Evolutionary conservation across 2,888 invertebrate species (phyloP), one percentile per base, ranked within the genome.

Genomic region (Phengaris arion): DNA sequence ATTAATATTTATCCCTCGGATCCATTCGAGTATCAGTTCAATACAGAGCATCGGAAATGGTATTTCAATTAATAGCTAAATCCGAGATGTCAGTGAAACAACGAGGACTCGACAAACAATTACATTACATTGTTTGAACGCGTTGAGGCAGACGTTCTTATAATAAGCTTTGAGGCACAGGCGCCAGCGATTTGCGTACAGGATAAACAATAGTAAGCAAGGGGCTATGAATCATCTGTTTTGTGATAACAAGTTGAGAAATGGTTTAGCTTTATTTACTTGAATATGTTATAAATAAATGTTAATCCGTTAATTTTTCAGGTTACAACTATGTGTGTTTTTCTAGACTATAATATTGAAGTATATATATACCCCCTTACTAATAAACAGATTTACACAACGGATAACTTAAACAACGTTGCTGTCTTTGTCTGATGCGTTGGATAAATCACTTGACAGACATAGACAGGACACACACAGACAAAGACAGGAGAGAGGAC

Each of bases 101-200:
- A 85, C 85, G 84, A 84, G 83, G 79, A 80, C 79, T 77, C 82
- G 82, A 84, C 84, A 86, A 85, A 85, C 83, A 84, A 83, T 85
- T 83, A 82, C 80, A 80, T 83, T 84, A 84, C 85, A 87, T 86
- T 87, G 84, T 87, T 84, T 75, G 51, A 78, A 81, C 81, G 85
- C 85, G 84, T 82, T 82, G 82, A 84, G 82, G 83, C 82, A 82
- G 78, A 78, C 77, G 75, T 78, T 83, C 83, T 85, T 86, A 79
- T 79, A 79, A 74, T 79, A 76, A 76, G 15, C 46, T 79, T 59
- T 46, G 79, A 76, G 76, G 45, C 57, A 68, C n/a, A 74, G 77
- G 78, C 76, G 69, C 52, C 54, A 76, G 79, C 76, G 78, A 86
- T 85, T 83, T 83, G 83, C 82, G 84, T 77, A 81, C 79, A 82